Evolutionary conservation across 2,888 invertebrate genomes (phyloP), one percentile per base, ranked within the genome.

Genomic region (Halictus quadricinctus): DNA sequence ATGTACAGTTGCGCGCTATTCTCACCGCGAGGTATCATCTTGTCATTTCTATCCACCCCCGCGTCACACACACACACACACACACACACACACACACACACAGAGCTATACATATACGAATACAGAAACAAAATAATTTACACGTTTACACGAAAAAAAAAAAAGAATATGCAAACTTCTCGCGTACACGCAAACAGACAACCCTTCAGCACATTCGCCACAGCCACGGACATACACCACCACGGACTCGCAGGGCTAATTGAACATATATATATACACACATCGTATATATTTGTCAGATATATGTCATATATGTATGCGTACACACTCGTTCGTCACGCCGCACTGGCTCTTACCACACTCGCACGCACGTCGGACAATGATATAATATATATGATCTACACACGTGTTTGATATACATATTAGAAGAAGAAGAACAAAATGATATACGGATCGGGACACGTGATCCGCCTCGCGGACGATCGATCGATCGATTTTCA

Each of bases 1-100:
- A 94, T 94, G 94, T 94, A 94, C 94, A 94, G 94, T 94, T 90
- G 94, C 94, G 94, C 94, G 94, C 94, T 94, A 93, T 94, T 94
- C 94, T 94, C 93, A 88, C 43, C 90, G 74, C 88, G 83, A 74
- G 79, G 66, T 72, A 66, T 78, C 73, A 73, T 84, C 66, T 43
- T 50, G 43, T 87, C 89, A 84, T 79, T 72, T 88, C 81, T 88
- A 81, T 89, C 78, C 69, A 64, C 66, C 74, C 43, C 70, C 70
- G 36, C 36, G 70, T 72, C 41, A 80, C 81, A 69, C 66, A 78
- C 2, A 70, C 77, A 29, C 48, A 25, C 13, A 66, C 54, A n/a
- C 46, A 21, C 36, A 36, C 54, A 18, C 46, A 21, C 13, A 78
- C 76, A 72, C 76, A 87, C 79, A 15, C 8, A 58, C 43, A 85